These are phyloP conservation scores for Heterohyrax brucei DNA, from an alignment of 2,797 vertebrate species.

Conservation along the genomic window DNA sequence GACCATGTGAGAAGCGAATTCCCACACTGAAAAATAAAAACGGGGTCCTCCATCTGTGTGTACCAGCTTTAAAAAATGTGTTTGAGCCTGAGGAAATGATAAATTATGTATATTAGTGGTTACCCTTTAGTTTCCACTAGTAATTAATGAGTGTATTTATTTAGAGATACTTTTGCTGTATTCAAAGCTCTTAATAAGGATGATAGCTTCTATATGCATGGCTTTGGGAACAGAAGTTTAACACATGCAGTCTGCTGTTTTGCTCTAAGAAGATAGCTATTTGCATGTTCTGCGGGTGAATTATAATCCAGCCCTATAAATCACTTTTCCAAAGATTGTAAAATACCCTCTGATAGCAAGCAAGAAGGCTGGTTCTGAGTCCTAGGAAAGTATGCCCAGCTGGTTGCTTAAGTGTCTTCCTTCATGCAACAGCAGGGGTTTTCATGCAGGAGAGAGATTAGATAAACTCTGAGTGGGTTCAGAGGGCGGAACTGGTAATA, in stretches of 20 bases:
- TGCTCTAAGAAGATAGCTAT: not conserved
- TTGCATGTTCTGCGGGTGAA: not conserved
- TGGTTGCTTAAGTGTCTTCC: not conserved
- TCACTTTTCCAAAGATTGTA: not conserved
- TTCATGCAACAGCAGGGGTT: not conserved
- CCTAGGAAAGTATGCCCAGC: not conserved
- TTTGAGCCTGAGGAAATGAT: conserved; percentile 72
- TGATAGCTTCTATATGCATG: conserved; percentile 44
- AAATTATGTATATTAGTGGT: conserved; percentile 53
- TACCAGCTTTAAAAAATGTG: conserved; percentile 43
- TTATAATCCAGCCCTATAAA: not conserved
- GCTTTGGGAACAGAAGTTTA: conserved; percentile 34
- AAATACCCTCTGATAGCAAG: not conserved
- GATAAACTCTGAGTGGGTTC: not conserved
- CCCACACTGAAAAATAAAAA: not conserved
- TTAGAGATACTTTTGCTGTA: conserved; percentile 70
- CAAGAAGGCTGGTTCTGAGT: not conserved
- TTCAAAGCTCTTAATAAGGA: conserved; percentile 68
- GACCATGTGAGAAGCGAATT: not conserved
- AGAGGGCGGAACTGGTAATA: not conserved
- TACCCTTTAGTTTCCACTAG: conserved; percentile 66
- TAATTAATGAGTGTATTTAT: conserved; percentile 76
- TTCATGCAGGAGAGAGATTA: not conserved
- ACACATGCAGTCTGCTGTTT: not conserved
- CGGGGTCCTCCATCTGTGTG: not conserved